Conservation (phyloP, 2,888 invertebrate genomes). For the Himalopsyche tibetana region DNA sequence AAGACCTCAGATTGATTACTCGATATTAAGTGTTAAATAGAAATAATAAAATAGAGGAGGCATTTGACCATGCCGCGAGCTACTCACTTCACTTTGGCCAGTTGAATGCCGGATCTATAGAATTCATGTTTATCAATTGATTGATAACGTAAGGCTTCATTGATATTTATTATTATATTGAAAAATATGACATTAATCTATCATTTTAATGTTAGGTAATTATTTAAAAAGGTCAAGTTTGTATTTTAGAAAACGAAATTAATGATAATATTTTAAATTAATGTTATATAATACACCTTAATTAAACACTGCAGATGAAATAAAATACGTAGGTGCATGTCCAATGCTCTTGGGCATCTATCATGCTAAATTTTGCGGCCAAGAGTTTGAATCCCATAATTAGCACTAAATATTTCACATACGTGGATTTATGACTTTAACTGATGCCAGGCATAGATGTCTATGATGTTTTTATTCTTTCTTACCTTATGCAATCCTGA, state of each 20-base stretch:
- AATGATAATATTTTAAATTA: too few relatives aligned
- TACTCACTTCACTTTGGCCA: conserved; percentile 16
- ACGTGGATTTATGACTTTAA: too few relatives aligned
- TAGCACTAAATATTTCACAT: too few relatives aligned
- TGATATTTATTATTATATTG: conserved; percentile 17
- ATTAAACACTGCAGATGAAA: too few relatives aligned
- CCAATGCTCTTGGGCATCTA: too few relatives aligned
- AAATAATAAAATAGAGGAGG: conserved; percentile 12
- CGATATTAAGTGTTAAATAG: conserved; percentile 48
- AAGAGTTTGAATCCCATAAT: too few relatives aligned
- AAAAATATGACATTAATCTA: neutral
- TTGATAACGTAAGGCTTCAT: neutral
- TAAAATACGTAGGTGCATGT: too few relatives aligned
- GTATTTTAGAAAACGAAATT: neutral
- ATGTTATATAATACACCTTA: too few relatives aligned
- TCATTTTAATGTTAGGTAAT: neutral
- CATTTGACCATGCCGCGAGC: conserved; percentile 43
- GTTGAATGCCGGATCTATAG: conserved; percentile 32
- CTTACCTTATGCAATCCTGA: too few relatives aligned
- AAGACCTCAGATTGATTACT: conserved; percentile 47
- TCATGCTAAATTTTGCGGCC: too few relatives aligned
- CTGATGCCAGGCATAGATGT: too few relatives aligned
- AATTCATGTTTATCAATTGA: conserved; percentile 38
- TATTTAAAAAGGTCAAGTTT: conserved; percentile 20
- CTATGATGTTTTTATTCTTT: too few relatives aligned